Evolutionary conservation across 2,797 vertebrate species (phyloP), one percentile per base, ranked within the genome.

Genomic region (Poecilia gillii): DNA sequence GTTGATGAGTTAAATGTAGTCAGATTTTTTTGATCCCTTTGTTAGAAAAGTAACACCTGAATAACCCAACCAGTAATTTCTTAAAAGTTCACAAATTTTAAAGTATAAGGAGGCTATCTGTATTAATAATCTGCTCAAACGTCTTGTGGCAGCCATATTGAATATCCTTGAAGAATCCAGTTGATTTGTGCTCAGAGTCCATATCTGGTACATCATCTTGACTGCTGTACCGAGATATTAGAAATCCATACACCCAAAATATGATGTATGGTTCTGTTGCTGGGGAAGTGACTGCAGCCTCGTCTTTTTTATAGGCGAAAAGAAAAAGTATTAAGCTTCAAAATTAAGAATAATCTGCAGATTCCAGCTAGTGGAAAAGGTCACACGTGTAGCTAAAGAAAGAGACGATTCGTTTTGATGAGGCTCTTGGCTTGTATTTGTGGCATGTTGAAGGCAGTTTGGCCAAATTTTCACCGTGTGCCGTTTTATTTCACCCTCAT

Each of bases 211-310:
- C 88, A 89, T 91, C 92, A 90, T 90, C 87, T 85, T 85, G 85
- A 90, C 86, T 86, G 89, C 81, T 90, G 89, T 94, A 91, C 91
- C 85, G 82, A 89, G 88, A 91, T 92, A 94, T 94, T 91, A 95
- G 91, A 95, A 94, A 95, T 92, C 93, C 86, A 94, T 94, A 92
- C 90, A 85, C 85, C 90, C 87, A 83, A 85, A 90, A 92, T 85
- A 79, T 92, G 93, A 94, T 94, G 80, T 91, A 94, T 88, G 92
- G 90, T 87, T 88, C 47, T 12, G 76, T 77, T 66, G 62, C 68
- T 6, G 36, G 62, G 55, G 85, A 89, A 93, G 86, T 90, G 91
- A 90, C 85, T 88, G 81, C 81, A 75, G 78, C 85, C 83, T 87
- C 79, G 78, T 86, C 83, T 82, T 83, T 53, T 72, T 80, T 83